These are phyloP conservation scores for Dicrostonyx torquatus DNA, from an alignment of 2,797 vertebrate species.

Conservation along the genomic window DNA sequence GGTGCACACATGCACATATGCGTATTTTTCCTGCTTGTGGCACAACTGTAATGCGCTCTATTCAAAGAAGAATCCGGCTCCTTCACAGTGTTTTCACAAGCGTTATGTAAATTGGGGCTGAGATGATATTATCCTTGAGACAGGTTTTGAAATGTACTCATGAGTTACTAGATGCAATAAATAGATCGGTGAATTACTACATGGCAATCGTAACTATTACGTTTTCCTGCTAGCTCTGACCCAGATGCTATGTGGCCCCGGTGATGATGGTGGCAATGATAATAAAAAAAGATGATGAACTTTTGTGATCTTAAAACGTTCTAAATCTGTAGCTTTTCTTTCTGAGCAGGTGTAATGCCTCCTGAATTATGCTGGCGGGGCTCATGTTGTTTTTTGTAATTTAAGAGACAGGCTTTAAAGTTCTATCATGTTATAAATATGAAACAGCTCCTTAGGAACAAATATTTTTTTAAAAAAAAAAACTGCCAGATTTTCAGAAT, in stretches of 20 bases:
- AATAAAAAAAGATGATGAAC: conserved; percentile 25
- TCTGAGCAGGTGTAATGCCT: conserved; percentile 18
- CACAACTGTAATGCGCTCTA: not conserved
- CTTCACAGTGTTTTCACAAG: conserved; percentile 22
- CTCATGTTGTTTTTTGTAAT: conserved; percentile 1
- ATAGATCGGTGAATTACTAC: not conserved
- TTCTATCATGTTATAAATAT: not conserved
- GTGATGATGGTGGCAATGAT: not conserved
- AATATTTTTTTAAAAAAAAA: not conserved
- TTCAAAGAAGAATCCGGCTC: not conserved
- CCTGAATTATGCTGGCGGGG: conserved; percentile 4
- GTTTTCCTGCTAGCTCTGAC: conserved; percentile 24
- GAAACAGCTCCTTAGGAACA: conserved; percentile 36
- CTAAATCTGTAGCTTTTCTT: not conserved
- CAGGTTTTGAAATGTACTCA: conserved; percentile 15
- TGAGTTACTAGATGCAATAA: not conserved
- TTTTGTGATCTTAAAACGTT: not conserved
- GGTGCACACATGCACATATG: not conserved
- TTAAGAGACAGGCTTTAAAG: conserved; percentile 46
- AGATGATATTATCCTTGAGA: conserved; percentile 4
- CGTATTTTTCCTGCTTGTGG: not conserved
- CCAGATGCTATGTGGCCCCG: not conserved
- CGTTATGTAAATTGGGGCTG: not conserved
- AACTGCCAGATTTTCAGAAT: conserved; percentile 32
- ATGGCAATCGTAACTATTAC: not conserved